These are phyloP conservation scores for Haemorhous mexicanus DNA, from an alignment of 2,113 vertebrate genomes.

Conservation along the genomic window DNA sequence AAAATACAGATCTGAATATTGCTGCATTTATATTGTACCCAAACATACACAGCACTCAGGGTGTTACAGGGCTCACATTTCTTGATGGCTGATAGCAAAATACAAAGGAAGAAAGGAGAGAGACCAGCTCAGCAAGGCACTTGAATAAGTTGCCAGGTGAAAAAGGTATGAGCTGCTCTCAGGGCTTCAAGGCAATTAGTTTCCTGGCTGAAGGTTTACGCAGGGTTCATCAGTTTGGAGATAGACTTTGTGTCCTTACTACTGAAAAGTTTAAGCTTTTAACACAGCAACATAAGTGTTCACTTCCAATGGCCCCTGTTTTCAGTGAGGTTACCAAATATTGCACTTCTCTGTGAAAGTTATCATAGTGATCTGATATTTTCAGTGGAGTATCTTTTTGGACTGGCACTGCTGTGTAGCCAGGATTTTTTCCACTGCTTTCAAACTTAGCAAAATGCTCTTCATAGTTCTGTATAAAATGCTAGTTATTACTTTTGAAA, in stretches of 20 bases:
- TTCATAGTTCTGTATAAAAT: not conserved
- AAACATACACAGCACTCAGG: not conserved
- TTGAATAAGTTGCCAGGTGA: not conserved
- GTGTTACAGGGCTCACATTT: not conserved
- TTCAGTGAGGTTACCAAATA: not conserved
- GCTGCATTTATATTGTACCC: not conserved
- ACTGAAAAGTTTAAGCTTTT: not conserved
- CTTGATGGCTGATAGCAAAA: not conserved
- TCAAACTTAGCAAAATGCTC: not conserved
- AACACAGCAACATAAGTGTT: not conserved
- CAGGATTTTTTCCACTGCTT: not conserved
- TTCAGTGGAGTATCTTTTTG: not conserved
- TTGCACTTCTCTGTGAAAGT: not conserved
- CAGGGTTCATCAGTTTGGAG: not conserved
- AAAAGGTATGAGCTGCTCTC: not conserved
- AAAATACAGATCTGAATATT: not conserved
- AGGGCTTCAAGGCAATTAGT: not conserved
- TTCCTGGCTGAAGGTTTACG: not conserved
- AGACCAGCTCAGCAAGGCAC: not conserved
- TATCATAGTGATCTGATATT: not conserved
- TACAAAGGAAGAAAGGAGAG: not conserved
- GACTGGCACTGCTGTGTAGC: not conserved
- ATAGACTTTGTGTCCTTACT: not conserved
- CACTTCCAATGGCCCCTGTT: not conserved
- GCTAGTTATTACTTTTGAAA: not conserved